These are phyloP conservation scores for Drosophila eohydei DNA, from an alignment of 2,888 invertebrate species.

Conservation along the genomic window DNA sequence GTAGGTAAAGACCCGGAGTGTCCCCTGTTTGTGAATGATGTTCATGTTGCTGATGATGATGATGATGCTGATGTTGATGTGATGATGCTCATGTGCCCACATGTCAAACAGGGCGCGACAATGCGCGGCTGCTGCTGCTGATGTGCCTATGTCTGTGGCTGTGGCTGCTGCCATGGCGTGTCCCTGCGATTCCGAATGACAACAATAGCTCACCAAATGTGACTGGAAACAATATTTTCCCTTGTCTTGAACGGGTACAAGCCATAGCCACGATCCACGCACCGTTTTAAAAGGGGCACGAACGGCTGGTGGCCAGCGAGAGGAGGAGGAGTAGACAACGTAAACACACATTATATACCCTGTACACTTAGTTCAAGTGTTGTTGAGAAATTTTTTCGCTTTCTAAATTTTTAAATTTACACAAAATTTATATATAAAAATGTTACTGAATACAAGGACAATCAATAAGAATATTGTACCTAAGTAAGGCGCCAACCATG, in stretches of 20 bases:
- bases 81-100: constrained; percentile 52
- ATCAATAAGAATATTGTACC: background rate
- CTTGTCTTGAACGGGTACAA: constrained; percentile 68
- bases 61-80: constrained; percentile 18
- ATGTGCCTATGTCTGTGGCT: background rate
- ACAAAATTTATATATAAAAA: background rate
- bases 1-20: constrained; percentile 43
- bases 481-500: background rate
- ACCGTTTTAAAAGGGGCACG: constrained; percentile 35
- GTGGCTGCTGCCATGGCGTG: constrained; percentile 14
- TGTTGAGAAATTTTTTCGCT: background rate
- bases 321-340: constrained; percentile 13
- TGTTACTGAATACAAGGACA: background rate
- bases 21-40: constrained; percentile 35
- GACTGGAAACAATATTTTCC: constrained; percentile 78
- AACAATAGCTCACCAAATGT: constrained; percentile 72
- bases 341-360: constrained; percentile 38
- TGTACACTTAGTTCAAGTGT: constrained; percentile 5
- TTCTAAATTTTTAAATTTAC: background rate
- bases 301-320: constrained; percentile 22
- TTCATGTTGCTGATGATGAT: constrained; percentile 23
- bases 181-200: constrained; percentile 50
- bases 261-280: constrained; percentile 3
- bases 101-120: constrained; percentile 48
- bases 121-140: background rate